Evolutionary conservation across 2,113 vertebrate genomes (phyloP).

Genomic region (Anguilla rostrata): DNA sequence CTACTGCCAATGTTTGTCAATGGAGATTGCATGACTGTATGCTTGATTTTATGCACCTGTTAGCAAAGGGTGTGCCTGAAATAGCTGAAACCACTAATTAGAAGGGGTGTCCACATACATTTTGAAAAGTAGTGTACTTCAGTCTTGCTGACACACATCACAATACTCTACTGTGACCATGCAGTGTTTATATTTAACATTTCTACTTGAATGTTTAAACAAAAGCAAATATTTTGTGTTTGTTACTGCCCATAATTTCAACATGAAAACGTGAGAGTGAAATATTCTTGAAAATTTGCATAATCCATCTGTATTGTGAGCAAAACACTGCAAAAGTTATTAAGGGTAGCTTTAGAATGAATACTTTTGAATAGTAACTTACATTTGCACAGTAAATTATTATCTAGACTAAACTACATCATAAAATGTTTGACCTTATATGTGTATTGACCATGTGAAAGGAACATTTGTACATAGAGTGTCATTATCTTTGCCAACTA

Average conservation of each 20-base stretch:
- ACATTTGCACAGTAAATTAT: slow-evolving; percentile 43
- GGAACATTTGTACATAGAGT: too few relatives aligned
- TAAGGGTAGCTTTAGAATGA: slow-evolving; percentile 28
- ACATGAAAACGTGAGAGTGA: not conserved
- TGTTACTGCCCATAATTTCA: not conserved
- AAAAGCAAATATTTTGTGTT: not conserved
- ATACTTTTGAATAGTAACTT: slow-evolving; percentile 14
- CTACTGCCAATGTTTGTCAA: too few relatives aligned
- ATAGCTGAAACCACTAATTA: too few relatives aligned
- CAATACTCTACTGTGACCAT: not conserved
- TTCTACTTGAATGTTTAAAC: not conserved
- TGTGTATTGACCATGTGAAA: not conserved
- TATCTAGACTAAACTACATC: slow-evolving; percentile 49
- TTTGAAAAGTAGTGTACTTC: too few relatives aligned
- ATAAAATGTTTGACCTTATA: slow-evolving; percentile 17
- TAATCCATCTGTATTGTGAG: not conserved
- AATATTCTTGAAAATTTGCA: not conserved
- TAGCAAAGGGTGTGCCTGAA: too few relatives aligned
- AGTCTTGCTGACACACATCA: not conserved
- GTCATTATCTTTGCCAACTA: too few relatives aligned
- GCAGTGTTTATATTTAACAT: not conserved
- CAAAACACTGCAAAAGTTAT: slow-evolving; percentile 24
- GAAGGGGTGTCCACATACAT: too few relatives aligned
- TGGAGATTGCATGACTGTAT: too few relatives aligned
- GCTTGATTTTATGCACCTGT: too few relatives aligned